These are phyloP conservation scores for Phyllopteryx taeniolatus DNA, from an alignment of 2,113 vertebrate genomes.

Conservation along the genomic window DNA sequence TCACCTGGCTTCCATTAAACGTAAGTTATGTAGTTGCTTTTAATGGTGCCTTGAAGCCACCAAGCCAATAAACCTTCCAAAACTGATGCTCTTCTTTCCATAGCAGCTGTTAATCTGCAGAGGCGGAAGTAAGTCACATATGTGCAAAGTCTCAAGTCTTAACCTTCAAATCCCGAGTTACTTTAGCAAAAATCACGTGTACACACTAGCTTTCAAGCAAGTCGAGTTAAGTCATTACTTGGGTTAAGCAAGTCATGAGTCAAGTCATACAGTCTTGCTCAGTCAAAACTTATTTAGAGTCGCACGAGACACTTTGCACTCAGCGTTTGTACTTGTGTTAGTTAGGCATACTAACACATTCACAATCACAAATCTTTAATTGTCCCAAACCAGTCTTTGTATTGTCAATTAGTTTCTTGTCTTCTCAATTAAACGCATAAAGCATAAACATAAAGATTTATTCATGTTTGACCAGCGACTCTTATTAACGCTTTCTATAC, in stretches of 20 bases:
- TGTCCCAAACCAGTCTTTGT: no score
- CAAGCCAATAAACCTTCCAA: constrained; percentile 28
- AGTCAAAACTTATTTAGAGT: no score
- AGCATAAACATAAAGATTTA: no score
- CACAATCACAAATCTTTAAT: no score
- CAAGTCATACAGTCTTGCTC: neutral
- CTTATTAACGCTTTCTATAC: no score
- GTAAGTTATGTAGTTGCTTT: constrained; percentile 46
- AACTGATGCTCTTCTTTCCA: neutral
- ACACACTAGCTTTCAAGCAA: neutral
- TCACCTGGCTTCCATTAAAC: constrained; percentile 56
- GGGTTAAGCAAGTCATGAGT: neutral
- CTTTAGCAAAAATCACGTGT: neutral
- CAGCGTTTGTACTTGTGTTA: no score
- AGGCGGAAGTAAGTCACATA: neutral
- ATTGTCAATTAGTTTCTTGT: no score
- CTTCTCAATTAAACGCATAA: no score
- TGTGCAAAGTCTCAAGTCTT: neutral
- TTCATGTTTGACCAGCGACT: no score
- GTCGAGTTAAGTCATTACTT: neutral
- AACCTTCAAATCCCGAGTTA: neutral
- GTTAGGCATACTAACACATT: no score
- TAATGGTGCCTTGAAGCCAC: constrained; percentile 42
- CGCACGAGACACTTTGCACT: no score
- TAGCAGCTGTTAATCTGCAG: neutral